These are phyloP conservation scores for Adelphocoris suturalis DNA, from an alignment of 2,888 invertebrate genomes.

Conservation along the genomic window DNA sequence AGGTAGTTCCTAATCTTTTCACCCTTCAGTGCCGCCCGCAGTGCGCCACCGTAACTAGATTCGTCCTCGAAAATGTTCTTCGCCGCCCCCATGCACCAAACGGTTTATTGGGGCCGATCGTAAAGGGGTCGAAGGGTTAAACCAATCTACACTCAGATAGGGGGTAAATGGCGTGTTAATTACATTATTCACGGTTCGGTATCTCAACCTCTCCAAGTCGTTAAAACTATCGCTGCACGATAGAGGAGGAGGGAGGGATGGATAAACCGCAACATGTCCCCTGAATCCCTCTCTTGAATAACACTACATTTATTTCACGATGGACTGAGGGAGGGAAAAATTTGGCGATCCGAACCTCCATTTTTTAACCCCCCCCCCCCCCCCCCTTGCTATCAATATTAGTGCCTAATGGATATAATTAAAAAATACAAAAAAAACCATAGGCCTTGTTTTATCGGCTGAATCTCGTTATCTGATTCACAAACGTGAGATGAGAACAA, in stretches of 20 bases:
- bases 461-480: too few species aligned
- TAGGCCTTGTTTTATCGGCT: too few species aligned
- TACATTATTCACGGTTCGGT: constrained; percentile 19
- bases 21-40: not conserved
- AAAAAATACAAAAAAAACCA: too few species aligned
- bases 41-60: constrained; percentile 2
- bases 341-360: too few species aligned
- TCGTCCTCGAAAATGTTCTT: not conserved
- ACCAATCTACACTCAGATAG: constrained; percentile 28
- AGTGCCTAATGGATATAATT: too few species aligned
- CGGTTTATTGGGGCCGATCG: constrained; percentile 17
- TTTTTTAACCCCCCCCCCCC: too few species aligned
- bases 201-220: not conserved
- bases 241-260: not conserved
- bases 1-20: not conserved
- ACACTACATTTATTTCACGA: too few species aligned
- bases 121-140: constrained; percentile 23
- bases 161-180: constrained; percentile 22
- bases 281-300: not conserved
- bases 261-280: not conserved
- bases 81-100: not conserved
- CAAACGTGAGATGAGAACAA: too few species aligned
- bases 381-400: too few species aligned
- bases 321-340: too few species aligned
- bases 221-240: not conserved